phyloP scores from a whole-genome alignment of 1,140 invertebrate species.

The Maconellicoccus hirsutus region DNA sequence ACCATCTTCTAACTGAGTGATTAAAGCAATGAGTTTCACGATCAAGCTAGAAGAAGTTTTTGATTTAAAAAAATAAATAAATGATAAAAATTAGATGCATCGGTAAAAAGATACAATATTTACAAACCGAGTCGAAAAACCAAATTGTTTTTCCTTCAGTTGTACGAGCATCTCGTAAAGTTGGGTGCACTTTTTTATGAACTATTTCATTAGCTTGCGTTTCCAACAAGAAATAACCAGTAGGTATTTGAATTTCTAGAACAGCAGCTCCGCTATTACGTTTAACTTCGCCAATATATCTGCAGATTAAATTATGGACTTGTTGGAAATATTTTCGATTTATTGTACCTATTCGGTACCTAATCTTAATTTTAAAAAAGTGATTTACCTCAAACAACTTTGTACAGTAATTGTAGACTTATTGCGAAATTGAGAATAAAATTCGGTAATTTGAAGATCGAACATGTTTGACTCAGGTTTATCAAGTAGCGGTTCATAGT shows the following conservation, averaged over 20 bases:
- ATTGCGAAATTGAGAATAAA: slow-evolving; percentile 41
- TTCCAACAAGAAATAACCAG: slow-evolving; percentile 45
- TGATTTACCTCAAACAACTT: slow-evolving; percentile 37
- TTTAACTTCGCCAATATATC: slow-evolving; percentile 34
- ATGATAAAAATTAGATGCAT: background rate
- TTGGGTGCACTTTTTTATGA: slow-evolving; percentile 32
- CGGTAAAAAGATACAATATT: no score
- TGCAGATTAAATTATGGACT: no score
- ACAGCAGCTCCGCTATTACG: slow-evolving; percentile 40
- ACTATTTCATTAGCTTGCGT: slow-evolving; percentile 40
- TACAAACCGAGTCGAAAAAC: slow-evolving; percentile 38
- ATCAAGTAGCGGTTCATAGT: slow-evolving; percentile 41
- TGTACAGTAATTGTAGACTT: slow-evolving; percentile 43
- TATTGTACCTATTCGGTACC: no score
- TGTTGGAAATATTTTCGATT: slow-evolving; percentile 13
- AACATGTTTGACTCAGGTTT: slow-evolving; percentile 39
- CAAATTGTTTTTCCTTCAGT: slow-evolving; percentile 35
- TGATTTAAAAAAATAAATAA: background rate
- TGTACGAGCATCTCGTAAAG: slow-evolving; percentile 33
- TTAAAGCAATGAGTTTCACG: slow-evolving; percentile 38
- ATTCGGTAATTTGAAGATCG: slow-evolving; percentile 36
- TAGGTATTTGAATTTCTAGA: slow-evolving; percentile 44
- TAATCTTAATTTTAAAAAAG: background rate
- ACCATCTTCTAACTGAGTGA: slow-evolving; percentile 42
- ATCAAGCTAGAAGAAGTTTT: slow-evolving; percentile 34